Conservation (phyloP, 37 sponge, comb jelly and placozoan species). For the Cladorhizidae sp. region DNA sequence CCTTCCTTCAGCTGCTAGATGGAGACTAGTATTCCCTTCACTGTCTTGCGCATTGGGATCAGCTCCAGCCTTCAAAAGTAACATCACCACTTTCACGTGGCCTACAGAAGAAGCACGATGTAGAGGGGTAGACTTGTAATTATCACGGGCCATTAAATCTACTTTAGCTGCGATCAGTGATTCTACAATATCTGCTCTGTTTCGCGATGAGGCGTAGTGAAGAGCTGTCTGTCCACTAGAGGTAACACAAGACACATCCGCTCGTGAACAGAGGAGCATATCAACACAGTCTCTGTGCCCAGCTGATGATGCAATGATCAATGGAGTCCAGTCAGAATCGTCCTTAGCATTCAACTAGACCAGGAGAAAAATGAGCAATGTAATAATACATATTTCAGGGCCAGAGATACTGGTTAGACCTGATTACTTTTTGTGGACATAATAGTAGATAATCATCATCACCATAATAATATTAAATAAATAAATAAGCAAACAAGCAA, state of each 20-base stretch:
- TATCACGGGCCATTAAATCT: slow-evolving; percentile 16
- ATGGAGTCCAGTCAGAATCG: slow-evolving; percentile 72
- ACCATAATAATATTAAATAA: no score
- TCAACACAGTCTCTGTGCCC: slow-evolving; percentile 51
- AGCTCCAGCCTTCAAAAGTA: slow-evolving; percentile 29
- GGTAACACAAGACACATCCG: slow-evolving; percentile 28
- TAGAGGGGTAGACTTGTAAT: slow-evolving; percentile 35
- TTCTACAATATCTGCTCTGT: slow-evolving; percentile 27
- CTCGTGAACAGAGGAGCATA: slow-evolving; percentile 19
- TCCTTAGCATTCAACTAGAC: no score
- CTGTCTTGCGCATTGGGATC: slow-evolving; percentile 50
- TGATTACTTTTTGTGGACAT: no score
- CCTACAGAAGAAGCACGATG: slow-evolving; percentile 52
- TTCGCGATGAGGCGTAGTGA: slow-evolving; percentile 74
- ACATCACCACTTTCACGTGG: slow-evolving; percentile 9
- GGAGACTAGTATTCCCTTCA: slow-evolving; percentile 65
- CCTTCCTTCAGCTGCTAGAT: slow-evolving; percentile 59
- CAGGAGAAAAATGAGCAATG: no score
- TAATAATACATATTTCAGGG: no score
- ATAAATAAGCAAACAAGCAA: no score
- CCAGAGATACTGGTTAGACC: no score
- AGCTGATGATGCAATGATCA: slow-evolving; percentile 67
- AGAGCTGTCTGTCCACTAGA: slow-evolving; percentile 62
- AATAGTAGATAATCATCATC: no score
- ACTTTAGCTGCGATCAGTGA: slow-evolving; percentile 23